Base-by-base conservation (phyloP, 1,140 invertebrate genomes). In the Trichonephila inaurata region DNA sequence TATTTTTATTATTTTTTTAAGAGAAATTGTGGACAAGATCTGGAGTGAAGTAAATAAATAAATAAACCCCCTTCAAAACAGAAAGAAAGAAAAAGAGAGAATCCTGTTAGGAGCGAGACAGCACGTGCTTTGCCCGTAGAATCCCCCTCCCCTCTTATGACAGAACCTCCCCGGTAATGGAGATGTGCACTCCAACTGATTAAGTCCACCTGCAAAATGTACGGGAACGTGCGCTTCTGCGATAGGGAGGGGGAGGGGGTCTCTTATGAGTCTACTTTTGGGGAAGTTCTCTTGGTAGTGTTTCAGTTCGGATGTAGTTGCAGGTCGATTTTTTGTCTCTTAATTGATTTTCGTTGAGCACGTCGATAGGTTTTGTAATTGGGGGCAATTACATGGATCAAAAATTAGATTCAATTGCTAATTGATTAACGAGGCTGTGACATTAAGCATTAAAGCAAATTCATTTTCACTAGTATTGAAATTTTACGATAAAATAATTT, bases 201-300 rank as follows among this genome's bases (percentile, higher is more conserved):
- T 92, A 92, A 40, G 33, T 40, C 82, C 83, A 87, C 83, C 91
- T 92, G 91, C 91, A 92, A 92, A 92, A 92, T 92, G 90, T 58
- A 92, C 7, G 61, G 85, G 90, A 60, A 51, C 10, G 24, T 16
- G 72, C 33, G 28, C 16, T 33, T 28, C 33, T 14, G 61, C 28
- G 16, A 7, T 10, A 19, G 33, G 33, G n/a, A n/a, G n/a, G 28
- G 28, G 28, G 1, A 2, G 33, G 91, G 91, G 83, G 58, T 87
- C 61, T 72, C 77, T 83, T 72, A 64, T 58, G 62, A 91, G 86
- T 88, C 33, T 44, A 88, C 40, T 51, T 51, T 33, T 6, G 14
- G 18, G 4, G 1, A 77, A 5, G 51, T 12, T 51, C 7, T 51
- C 10, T 51, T 51, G 51, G 10, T 7, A 0, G 7, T 51, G 10